Percentiles rank a stretch among this genome's conserved stretches.
Conservation (phyloP, 2,113 vertebrate genomes). For the Erythrocercus mccallii region DNA sequence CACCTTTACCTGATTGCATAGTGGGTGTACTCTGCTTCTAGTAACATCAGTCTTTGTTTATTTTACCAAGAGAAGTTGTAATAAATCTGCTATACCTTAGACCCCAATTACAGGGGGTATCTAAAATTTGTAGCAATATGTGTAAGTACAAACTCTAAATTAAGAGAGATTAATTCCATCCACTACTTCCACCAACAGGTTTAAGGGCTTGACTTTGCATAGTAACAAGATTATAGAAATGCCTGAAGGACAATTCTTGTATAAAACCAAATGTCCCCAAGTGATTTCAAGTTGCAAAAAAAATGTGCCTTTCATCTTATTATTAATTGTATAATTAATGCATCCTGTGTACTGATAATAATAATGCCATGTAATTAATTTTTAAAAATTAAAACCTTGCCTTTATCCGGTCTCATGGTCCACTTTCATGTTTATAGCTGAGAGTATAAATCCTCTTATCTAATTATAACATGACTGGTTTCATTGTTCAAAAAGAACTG, state of each 20-base stretch:
- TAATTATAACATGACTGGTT: conserved; percentile 81
- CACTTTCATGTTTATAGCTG: conserved; percentile 79
- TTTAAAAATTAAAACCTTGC: conserved; percentile 80
- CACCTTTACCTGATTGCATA: background rate
- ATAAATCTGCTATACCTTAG: conserved; percentile 66
- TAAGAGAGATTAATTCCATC: conserved; percentile 62
- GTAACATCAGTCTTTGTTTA: background rate
- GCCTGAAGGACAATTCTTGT: conserved; percentile 74
- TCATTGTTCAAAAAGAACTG: conserved; percentile 74
- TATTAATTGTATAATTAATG: conserved; percentile 85
- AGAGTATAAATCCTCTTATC: conserved; percentile 82
- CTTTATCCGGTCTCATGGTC: conserved; percentile 76
- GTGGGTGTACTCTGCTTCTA: background rate
- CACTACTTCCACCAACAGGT: conserved; percentile 55
- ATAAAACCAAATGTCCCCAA: conserved; percentile 67
- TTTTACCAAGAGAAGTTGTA: conserved; percentile 35
- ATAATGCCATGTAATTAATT: conserved; percentile 85
- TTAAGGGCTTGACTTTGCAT: conserved; percentile 75
- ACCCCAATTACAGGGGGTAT: conserved; percentile 64
- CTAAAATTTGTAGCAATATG: conserved; percentile 33
- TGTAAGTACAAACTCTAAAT: background rate
- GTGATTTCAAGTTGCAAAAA: conserved; percentile 65
- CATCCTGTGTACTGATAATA: conserved; percentile 81
- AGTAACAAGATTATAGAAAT: conserved; percentile 76
- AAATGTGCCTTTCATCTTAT: conserved; percentile 70